phyloP scores from a whole-genome alignment of 2,113 vertebrate species.

The Gymnogyps californianus region DNA sequence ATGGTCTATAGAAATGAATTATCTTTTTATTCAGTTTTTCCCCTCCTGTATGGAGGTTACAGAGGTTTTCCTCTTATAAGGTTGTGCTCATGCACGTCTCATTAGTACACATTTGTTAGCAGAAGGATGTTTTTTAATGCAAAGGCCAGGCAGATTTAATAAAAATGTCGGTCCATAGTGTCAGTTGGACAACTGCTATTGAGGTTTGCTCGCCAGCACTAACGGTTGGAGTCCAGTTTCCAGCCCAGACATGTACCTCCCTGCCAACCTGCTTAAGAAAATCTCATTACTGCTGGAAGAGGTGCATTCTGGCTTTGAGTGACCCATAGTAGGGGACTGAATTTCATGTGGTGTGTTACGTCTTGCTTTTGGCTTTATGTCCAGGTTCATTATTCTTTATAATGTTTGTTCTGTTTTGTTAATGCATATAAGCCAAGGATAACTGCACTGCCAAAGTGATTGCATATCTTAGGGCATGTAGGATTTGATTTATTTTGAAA shows the following conservation, averaged over 20 bases:
- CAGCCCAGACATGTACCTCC: not conserved
- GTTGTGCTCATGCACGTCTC: not conserved
- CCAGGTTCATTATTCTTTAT: not conserved
- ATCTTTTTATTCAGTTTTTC: not conserved
- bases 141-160: not conserved
- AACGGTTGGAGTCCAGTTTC: not conserved
- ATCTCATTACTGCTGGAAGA: not conserved
- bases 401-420: not conserved
- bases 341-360: not conserved
- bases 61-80: not conserved
- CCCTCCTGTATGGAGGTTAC: not conserved
- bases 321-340: not conserved
- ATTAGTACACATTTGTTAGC: not conserved
- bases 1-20: not conserved
- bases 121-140: not conserved
- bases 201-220: not conserved
- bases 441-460: not conserved
- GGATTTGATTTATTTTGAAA: not conserved
- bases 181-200: not conserved
- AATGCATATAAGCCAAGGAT: not conserved
- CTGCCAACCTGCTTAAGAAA: not conserved
- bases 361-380: not conserved
- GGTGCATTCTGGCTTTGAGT: not conserved
- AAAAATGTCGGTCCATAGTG: not conserved
- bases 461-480: not conserved